Evolutionary conservation across 2,888 invertebrate species (phyloP).

Genomic region (Physocephala rufipes): DNA sequence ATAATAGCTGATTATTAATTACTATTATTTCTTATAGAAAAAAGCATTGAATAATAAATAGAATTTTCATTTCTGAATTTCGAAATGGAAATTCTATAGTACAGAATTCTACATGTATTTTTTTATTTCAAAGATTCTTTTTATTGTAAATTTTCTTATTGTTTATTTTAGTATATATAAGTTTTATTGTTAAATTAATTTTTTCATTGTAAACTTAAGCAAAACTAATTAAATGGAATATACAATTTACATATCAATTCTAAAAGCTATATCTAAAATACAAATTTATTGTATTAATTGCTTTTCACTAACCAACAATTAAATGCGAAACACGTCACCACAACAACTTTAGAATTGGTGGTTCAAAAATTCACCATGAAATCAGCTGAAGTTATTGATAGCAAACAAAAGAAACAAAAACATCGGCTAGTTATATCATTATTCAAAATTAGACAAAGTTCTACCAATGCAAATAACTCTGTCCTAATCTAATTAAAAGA

Average conservation of each 20-base stretch:
- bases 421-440: neutral
- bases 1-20: no score
- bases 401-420: conserved; percentile 10
- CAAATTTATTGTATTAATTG: neutral
- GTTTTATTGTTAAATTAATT: no score
- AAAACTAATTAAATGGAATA: neutral
- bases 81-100: no score
- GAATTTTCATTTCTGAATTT: no score
- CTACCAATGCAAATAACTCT: neutral
- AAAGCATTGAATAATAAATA: no score
- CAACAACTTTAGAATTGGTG: neutral
- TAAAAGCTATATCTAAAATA: neutral
- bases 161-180: no score
- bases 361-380: neutral
- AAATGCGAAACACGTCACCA: neutral
- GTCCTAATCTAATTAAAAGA: conserved; percentile 9
- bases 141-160: no score
- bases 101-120: no score
- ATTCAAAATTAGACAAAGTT: neutral
- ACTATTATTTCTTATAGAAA: no score
- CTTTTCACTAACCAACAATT: neutral
- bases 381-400: conserved; percentile 26
- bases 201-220: neutral
- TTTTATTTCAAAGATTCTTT: no score
- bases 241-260: neutral